Conservation (phyloP, 2,113 vertebrate species). For the Rhinichthys klamathensis region DNA sequence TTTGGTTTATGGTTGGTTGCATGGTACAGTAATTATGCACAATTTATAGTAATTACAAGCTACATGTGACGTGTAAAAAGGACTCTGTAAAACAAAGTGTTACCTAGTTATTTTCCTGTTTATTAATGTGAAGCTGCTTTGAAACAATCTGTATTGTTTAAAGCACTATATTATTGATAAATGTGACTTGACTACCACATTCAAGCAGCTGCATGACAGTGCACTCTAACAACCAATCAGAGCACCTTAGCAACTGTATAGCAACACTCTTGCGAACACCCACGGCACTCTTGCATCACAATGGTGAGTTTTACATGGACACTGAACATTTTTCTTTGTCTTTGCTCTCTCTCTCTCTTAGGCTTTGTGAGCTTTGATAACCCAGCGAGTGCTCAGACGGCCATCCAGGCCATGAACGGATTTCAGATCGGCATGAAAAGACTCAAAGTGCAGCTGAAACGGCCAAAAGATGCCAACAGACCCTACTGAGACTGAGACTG, state of each 20-base stretch:
- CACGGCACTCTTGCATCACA: no score
- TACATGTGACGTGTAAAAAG: no score
- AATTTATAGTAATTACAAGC: no score
- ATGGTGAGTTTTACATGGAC: background rate
- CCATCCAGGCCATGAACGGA: slow-evolving; percentile 56
- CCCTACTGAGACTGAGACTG: slow-evolving; percentile 77
- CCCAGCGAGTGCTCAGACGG: slow-evolving; percentile 89
- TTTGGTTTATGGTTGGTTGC: no score
- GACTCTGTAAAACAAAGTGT: no score
- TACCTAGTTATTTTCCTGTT: no score
- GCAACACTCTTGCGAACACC: background rate
- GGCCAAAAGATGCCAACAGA: slow-evolving; percentile 91
- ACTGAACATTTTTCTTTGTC: background rate
- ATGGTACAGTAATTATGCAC: no score
- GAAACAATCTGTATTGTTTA: no score
- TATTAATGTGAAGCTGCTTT: no score
- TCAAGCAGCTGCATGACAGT: no score
- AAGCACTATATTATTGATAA: no score
- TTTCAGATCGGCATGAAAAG: slow-evolving; percentile 60
- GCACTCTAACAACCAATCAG: background rate
- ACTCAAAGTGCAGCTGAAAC: slow-evolving; percentile 93
- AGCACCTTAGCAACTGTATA: background rate
- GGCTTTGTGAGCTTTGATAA: slow-evolving; percentile 95
- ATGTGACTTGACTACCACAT: no score
- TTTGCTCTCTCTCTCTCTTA: slow-evolving; percentile 54